phyloP scores from a whole-genome alignment of 2,888 invertebrate genomes.

The Drosophila paucipuncta region DNA sequence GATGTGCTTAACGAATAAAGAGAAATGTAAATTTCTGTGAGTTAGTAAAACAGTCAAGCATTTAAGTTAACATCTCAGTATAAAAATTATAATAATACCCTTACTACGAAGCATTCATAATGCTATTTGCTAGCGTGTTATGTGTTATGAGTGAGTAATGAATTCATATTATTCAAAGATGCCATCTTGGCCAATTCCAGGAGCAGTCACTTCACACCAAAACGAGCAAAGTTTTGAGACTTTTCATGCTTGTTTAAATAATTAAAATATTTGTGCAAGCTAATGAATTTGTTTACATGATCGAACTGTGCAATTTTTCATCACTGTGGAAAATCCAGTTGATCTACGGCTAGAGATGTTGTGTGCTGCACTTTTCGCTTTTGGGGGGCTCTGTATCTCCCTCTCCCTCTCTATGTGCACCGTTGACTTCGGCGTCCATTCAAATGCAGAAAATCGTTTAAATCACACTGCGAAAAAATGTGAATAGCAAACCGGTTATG shows the following conservation, averaged over 20 bases:
- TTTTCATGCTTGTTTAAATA: constrained; percentile 60
- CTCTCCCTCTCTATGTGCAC: not conserved
- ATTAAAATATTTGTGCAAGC: constrained; percentile 77
- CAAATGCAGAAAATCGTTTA: constrained; percentile 69
- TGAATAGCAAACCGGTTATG: constrained; percentile 65
- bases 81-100: not conserved
- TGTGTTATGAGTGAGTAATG: constrained; percentile 22
- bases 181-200: constrained; percentile 50
- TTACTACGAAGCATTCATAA: not conserved
- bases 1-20: not conserved
- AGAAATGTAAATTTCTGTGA: not conserved
- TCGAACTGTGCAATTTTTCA: constrained; percentile 76
- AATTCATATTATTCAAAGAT: constrained; percentile 26
- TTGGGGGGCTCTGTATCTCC: not conserved
- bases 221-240: constrained; percentile 24
- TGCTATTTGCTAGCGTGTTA: constrained; percentile 2
- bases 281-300: constrained; percentile 81
- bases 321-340: constrained; percentile 68
- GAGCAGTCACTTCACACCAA: constrained; percentile 48
- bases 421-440: constrained; percentile 50
- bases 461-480: constrained; percentile 70
- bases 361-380: not conserved
- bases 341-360: constrained; percentile 33
- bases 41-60: not conserved
- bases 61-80: not conserved